Evolutionary conservation across 2,888 invertebrate species (phyloP).

Genomic region (Rhagium mordax): DNA sequence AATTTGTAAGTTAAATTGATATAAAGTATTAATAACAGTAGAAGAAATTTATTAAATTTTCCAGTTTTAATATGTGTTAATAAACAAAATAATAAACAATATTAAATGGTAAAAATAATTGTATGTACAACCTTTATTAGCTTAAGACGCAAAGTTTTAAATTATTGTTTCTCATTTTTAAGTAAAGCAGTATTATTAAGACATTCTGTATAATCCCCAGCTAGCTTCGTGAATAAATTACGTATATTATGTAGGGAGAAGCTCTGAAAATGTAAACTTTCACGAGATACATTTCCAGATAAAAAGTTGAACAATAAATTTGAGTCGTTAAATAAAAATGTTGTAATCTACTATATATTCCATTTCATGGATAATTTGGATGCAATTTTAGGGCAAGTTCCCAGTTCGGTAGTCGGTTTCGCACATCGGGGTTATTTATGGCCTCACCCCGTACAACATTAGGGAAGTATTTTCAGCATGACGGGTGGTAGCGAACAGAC

Average conservation of each 20-base stretch:
- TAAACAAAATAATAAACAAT: too few species aligned
- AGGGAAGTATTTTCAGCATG: slow-evolving; percentile 59
- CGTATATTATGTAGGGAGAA: slow-evolving; percentile 2
- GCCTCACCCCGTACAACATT: slow-evolving; percentile 61
- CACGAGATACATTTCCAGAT: slow-evolving; percentile 57
- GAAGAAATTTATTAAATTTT: too few species aligned
- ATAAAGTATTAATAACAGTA: too few species aligned
- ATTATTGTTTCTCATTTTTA: background rate
- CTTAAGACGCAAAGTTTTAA: background rate
- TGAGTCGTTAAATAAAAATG: slow-evolving; percentile 60
- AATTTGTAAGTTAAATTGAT: too few species aligned
- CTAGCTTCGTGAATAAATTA: slow-evolving; percentile 4
- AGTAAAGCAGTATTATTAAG: background rate
- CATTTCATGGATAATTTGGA: slow-evolving; percentile 62
- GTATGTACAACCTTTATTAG: background rate
- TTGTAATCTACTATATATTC: slow-evolving; percentile 61
- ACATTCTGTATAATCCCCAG: background rate
- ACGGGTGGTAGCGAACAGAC: slow-evolving; percentile 39
- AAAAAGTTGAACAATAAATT: slow-evolving; percentile 59
- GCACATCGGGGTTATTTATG: slow-evolving; percentile 65
- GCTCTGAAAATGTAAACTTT: slow-evolving; percentile 53
- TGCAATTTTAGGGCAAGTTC: slow-evolving; percentile 58
- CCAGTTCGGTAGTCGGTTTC: slow-evolving; percentile 60
- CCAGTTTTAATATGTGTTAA: too few species aligned
- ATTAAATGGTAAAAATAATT: background rate